These are phyloP conservation scores for Hyaena hyaena DNA, from an alignment of 2,113 vertebrate genomes.

Conservation along the genomic window DNA sequence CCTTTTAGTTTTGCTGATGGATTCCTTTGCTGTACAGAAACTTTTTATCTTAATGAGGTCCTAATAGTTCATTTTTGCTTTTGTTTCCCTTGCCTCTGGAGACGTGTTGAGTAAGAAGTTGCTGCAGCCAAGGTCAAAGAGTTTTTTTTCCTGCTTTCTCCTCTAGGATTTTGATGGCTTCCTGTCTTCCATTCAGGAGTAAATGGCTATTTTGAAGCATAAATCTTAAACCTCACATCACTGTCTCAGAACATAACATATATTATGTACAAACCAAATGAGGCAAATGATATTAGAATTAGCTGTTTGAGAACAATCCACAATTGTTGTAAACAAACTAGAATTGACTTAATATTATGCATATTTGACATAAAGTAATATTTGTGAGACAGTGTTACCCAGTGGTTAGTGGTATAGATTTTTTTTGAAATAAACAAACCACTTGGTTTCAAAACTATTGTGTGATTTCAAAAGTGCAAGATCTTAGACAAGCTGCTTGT, in stretches of 20 bases:
- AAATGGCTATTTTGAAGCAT: conserved; percentile 9
- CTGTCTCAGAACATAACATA: neutral
- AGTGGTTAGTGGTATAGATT: neutral
- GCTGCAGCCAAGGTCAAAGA: no score
- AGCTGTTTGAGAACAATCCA: neutral
- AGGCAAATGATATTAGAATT: neutral
- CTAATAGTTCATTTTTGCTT: no score
- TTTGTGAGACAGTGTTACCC: neutral
- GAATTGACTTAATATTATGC: neutral
- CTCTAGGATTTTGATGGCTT: no score
- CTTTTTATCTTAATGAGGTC: no score
- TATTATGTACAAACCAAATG: neutral
- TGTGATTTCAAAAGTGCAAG: neutral
- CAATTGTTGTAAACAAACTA: neutral
- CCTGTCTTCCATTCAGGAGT: neutral
- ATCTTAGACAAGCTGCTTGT: neutral
- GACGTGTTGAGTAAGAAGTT: no score
- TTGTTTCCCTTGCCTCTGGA: no score
- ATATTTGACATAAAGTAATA: neutral
- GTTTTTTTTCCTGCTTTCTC: no score
- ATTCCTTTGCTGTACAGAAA: no score
- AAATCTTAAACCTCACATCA: neutral
- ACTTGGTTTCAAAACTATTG: neutral
- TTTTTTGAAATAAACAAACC: neutral
- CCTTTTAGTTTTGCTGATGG: no score